Base-by-base conservation (phyloP, 2,888 invertebrate genomes). In the Tholera decimalis region DNA sequence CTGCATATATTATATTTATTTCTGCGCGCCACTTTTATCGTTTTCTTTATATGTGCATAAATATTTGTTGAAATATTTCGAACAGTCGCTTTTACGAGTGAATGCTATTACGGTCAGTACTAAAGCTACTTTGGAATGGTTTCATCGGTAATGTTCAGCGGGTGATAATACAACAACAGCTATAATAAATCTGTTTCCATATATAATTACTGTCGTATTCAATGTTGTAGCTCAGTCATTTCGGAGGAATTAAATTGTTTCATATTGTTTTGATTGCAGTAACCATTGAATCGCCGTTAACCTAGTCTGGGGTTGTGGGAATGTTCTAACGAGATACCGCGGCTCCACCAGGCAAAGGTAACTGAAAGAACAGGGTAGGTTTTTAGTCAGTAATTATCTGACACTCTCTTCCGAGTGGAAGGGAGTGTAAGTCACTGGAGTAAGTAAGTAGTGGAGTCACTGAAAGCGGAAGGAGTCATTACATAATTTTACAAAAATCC, bases 1-100 rank as follows among this genome's bases (percentile, higher is more conserved):
- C 11, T 55, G 24, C 18, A 30, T 5, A 37, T 41, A 9, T 55
- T 24, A 15, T 35, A 20, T 55, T 50, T 61, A 50, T 50, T 50
- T 41, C n/a, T 20, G n/a, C 26, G 1, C 18, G 7, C 11, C 9
- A 35, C 20, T 49, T 46, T 33, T 39, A 37, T 50, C 24, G n/a
- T 26, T 50, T 64, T 9, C 15, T 33, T 43, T 26, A 46, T n/a
- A n/a, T 20, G 26, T 20, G 22, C 37, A 18, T 46, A 11, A n/a
- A 30, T 46, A n/a, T 49, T 49, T 26, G 18, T 41, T 13, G 3
- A 18, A 43, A 28, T 33, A 43, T 64, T 44, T 22, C 0, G 15
- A 24, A 39, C 24, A n/a, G 2, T 30, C 11, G 2, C 15, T 9
- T 24, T 57, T 30, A 15, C 2, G 15, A 33, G 13, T 6, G 2